These are phyloP conservation scores for Zoanthus sociatus DNA, from an alignment of 92 coral and sea anemone genomes.

Conservation along the genomic window DNA sequence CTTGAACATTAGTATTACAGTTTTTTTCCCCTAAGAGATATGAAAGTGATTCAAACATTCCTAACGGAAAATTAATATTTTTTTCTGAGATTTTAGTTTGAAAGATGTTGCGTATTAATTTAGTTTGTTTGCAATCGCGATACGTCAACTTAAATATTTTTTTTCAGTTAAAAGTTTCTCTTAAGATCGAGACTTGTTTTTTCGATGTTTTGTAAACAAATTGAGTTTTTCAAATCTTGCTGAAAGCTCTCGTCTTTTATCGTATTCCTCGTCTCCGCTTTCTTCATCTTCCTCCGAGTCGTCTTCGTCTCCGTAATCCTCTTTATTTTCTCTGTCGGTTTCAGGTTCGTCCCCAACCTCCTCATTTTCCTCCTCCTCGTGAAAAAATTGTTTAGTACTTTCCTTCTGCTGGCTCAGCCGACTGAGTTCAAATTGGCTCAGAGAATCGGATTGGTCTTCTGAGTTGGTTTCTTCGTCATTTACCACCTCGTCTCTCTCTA, in stretches of 20 bases:
- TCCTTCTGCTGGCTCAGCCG: conserved; percentile 12
- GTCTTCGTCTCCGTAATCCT: conserved; percentile 30
- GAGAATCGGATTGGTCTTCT: conserved; percentile 35
- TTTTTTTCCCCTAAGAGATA: too few species aligned
- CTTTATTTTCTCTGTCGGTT: conserved; percentile 41
- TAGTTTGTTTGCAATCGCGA: background rate
- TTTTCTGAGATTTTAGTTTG: background rate
- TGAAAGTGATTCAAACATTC: too few species aligned
- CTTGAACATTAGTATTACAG: too few species aligned
- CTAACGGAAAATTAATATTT: background rate
- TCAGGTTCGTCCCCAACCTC: conserved; percentile 58
- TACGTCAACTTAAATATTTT: background rate
- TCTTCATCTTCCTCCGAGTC: conserved; percentile 55
- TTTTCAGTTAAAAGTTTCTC: background rate
- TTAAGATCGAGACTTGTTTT: background rate
- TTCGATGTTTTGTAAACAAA: conserved; percentile 3
- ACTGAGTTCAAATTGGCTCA: background rate
- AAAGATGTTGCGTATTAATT: background rate
- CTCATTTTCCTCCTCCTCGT: conserved; percentile 51
- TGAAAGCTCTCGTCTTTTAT: conserved; percentile 48
- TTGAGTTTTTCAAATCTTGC: conserved; percentile 18
- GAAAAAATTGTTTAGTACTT: conserved; percentile 28
- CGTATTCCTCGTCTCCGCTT: conserved; percentile 44
- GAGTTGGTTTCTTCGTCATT: conserved; percentile 44
- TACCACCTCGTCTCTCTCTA: background rate